Evolutionary conservation across 2,888 invertebrate species (phyloP).

Genomic region (Trypoxylon attenuatum): DNA sequence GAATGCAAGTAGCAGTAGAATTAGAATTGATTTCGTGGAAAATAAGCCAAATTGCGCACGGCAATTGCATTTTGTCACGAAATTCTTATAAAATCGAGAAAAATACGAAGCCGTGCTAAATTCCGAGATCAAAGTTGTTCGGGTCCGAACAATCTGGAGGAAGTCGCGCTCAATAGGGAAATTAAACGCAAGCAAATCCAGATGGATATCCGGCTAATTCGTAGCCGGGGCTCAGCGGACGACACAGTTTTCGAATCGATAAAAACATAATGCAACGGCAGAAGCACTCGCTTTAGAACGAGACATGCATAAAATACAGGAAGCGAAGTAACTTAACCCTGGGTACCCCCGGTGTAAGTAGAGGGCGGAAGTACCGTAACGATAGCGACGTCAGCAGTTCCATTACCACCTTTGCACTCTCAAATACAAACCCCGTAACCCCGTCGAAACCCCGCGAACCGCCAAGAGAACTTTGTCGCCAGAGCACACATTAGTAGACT

Average conservation of each 20-base stretch:
- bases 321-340: constrained; percentile 50
- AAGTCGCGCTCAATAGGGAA: too few relatives aligned
- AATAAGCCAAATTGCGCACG: too few relatives aligned
- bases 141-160: too few relatives aligned
- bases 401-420: constrained; percentile 31
- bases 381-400: constrained; percentile 52
- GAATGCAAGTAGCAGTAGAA: too few relatives aligned
- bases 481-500: neutral
- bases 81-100: too few relatives aligned
- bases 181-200: too few relatives aligned
- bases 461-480: neutral
- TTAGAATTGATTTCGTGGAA: too few relatives aligned
- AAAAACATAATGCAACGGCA: neutral
- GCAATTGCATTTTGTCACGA: too few relatives aligned
- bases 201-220: too few relatives aligned
- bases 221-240: neutral
- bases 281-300: neutral
- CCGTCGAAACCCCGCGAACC: constrained; percentile 21
- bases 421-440: constrained; percentile 24
- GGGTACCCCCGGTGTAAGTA: constrained; percentile 45
- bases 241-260: constrained; percentile 4
- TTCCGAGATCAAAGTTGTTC: too few relatives aligned
- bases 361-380: constrained; percentile 60
- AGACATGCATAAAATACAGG: constrained; percentile 11
- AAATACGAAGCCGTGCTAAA: too few relatives aligned